Percentiles rank a stretch among this genome's conserved stretches.
phyloP scores from a whole-genome alignment of 2,113 vertebrate species.

The Elephas maximus region DNA sequence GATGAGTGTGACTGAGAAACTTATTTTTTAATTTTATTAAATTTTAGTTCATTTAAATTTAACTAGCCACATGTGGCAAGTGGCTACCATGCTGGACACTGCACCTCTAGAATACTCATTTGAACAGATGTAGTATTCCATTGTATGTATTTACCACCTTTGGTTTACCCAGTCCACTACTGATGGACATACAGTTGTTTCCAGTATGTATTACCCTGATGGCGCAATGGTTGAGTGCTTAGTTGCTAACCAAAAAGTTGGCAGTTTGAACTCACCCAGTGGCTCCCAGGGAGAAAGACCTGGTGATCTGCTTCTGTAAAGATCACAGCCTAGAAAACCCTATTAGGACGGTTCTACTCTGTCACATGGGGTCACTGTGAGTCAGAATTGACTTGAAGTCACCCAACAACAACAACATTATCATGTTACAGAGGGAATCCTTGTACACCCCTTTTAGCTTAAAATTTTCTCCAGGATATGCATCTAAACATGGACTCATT shows the following conservation, averaged over 20 bases:
- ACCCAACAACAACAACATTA: neutral
- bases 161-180: neutral
- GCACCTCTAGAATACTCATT: neutral
- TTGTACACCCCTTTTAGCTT: too few species aligned
- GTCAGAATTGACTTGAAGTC: neutral
- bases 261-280: neutral
- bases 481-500: rapidly evolving
- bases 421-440: neutral
- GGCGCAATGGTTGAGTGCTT: neutral
- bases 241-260: neutral
- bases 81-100: rapidly evolving
- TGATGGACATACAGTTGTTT: rapidly evolving
- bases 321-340: neutral
- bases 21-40: neutral
- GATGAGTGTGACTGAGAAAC: rapidly evolving
- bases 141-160: too few species aligned
- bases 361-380: neutral
- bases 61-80: neutral
- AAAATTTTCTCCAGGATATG: neutral
- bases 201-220: neutral
- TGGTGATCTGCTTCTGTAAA: neutral
- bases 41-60: neutral
- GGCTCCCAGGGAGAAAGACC: neutral
- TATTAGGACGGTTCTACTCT: neutral
- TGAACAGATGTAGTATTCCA: neutral